These are phyloP conservation scores for Calameuta pallipes DNA, from an alignment of 2,888 invertebrate species.

Conservation along the genomic window DNA sequence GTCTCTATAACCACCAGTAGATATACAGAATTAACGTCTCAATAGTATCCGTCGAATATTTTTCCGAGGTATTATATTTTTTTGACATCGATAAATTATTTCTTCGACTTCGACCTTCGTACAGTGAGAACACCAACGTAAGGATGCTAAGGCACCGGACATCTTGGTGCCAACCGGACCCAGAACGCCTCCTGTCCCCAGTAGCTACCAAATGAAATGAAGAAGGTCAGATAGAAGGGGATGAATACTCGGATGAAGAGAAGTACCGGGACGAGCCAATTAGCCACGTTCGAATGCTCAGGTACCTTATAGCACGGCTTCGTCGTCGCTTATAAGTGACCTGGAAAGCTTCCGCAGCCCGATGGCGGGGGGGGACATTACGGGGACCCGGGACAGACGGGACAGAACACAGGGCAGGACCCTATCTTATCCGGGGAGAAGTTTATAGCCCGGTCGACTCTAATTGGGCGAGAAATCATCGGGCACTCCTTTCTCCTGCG, in stretches of 20 bases:
- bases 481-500: conserved; percentile 61
- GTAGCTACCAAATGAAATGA: background rate
- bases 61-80: background rate
- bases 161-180: background rate
- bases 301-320: conserved; percentile 25
- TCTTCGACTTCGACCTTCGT: background rate
- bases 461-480: conserved; percentile 66
- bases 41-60: background rate
- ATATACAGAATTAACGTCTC: background rate
- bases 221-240: background rate
- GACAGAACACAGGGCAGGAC: conserved; percentile 51
- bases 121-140: background rate
- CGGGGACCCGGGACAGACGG: conserved; percentile 32
- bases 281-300: conserved; percentile 60
- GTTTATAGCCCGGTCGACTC: conserved; percentile 65
- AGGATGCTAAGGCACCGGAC: background rate
- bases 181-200: background rate
- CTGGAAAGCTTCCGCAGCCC: conserved; percentile 53
- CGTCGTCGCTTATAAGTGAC: conserved; percentile 39
- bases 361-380: conserved; percentile 33
- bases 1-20: background rate
- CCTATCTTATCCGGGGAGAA: conserved; percentile 64
- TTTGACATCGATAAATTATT: background rate
- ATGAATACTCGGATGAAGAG: background rate
- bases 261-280: conserved; percentile 55